Evolutionary conservation across 2,888 invertebrate genomes (phyloP), one percentile per base, ranked within the genome.

Genomic region (Capitulum mitella): DNA sequence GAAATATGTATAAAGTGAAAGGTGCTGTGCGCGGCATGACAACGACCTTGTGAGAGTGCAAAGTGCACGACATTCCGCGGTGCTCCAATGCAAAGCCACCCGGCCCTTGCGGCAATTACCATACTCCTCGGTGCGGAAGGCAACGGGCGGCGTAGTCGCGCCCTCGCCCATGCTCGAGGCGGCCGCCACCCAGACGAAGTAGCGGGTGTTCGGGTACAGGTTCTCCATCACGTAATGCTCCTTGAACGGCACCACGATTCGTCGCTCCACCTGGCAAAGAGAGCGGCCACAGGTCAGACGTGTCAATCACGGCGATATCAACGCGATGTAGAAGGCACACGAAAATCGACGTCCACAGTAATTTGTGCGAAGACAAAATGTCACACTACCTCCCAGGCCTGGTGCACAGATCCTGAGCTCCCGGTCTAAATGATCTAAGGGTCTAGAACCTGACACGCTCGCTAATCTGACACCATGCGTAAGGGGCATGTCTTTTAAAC

Each of bases 101-200:
- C 29, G 22, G 64, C 14, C 37, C 43, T 29, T 29, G 51, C 22
- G n/a, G 32, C 32, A 89, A 97, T 93, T 93, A 98, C 98, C 95
- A 89, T 96, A 97, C 91, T 95, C 95, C 87, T 96, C 95, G 78
- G 98, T 98, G 88, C 94, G 91, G 83, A 95, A 95, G 82, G 95
- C 93, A 83, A 97, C 93, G 26, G 95, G 94, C 61, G 96, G 95
- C 29, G 97, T 97, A 79, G 95, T 94, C 51, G 97, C 97, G 29
- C 98, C 98, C 86, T 96, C 97, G 22, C 98, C 98, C 82, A 93
- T 89, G 84, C 93, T 92, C 29, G 96, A 97, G 82, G 94, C 90
- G 80, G 98, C 98, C 26, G 97, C 96, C 83, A 99, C 88, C 94
- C 97, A 97, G 84, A 98, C 93, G 88, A 95, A 95, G 89, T 98